phyloP scores from a whole-genome alignment of 2,888 invertebrate species.

The Dryomyza anilis region DNA sequence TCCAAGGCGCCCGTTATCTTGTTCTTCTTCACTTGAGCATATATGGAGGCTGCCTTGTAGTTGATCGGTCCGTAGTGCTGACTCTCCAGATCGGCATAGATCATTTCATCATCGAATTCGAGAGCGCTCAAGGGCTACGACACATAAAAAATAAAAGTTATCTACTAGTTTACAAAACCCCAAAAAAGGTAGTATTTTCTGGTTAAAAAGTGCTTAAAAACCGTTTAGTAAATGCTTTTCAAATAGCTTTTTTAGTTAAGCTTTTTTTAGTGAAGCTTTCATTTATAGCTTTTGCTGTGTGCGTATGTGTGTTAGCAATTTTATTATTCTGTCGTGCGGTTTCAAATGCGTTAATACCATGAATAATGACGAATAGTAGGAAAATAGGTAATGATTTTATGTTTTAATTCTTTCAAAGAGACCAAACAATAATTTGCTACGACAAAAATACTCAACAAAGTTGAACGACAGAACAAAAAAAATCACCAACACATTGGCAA shows the following conservation, averaged over 20 bases:
- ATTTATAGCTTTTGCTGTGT: neutral
- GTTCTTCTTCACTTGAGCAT: conserved; percentile 74
- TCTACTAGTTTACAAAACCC: too few relatives aligned
- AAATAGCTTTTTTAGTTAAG: neutral
- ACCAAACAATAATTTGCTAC: too few relatives aligned
- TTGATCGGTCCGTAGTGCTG: conserved; percentile 90
- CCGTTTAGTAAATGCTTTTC: neutral
- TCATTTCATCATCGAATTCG: conserved; percentile 69
- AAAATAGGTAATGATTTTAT: too few relatives aligned
- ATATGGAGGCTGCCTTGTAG: conserved; percentile 86
- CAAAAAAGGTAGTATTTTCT: neutral
- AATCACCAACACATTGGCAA: conserved; percentile 22
- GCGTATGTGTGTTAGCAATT: conserved; percentile 43
- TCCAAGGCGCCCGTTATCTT: conserved; percentile 57
- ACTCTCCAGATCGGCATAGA: conserved; percentile 89
- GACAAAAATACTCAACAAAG: too few relatives aligned
- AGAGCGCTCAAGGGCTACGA: conserved; percentile 79
- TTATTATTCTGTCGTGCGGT: conserved; percentile 50
- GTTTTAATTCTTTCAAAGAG: too few relatives aligned
- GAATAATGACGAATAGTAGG: conserved; percentile 1
- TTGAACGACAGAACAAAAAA: conserved; percentile 12
- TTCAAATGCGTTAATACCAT: conserved; percentile 41
- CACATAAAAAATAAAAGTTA: neutral
- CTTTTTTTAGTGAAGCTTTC: neutral
- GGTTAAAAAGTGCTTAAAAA: neutral